Evolutionary conservation across 2,113 vertebrate genomes (phyloP), one percentile per base, ranked within the genome.

Genomic region (Peucedramus taeniatus): DNA sequence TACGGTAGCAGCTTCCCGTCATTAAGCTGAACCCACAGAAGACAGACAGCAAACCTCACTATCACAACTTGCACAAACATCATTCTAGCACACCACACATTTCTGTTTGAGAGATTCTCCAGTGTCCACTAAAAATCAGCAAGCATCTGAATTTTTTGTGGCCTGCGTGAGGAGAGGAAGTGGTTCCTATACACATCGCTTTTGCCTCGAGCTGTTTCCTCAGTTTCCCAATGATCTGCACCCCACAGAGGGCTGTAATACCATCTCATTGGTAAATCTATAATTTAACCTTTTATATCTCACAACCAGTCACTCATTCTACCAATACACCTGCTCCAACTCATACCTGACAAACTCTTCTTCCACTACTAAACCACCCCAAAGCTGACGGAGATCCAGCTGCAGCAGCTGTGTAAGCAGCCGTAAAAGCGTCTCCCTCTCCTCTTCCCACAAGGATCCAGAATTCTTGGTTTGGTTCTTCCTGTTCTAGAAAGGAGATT

Each of bases 331-430:
- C 13, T 33, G 23, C 23, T 69, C 24, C 24, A 60, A 33, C 11
- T 35, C 44, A 35, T 85, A 99, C 99, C 98, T 99, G 92, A 99
- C 97, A 96, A 99, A 99, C 45, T 99, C 99, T 95, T 99, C 99
- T 89, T 99, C 99, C 39, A 99, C 98, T 44, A 98, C 33, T 5
- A 98, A 98, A 80, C 98, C 98, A 82, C 88, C 98, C 99, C 99
- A 99, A 27, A 99, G 98, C 22, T 97, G 98, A 56, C 97, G 97
- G 66, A 99, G 98, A 71, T 99, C 98, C 95, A 99, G 93, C 93
- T 99, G 99, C 50, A 99, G 98, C 42, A 99, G 97, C 96, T 99
- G 99, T 1, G 98, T 97, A 27, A 99, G 95, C 53, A 98, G 97
- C 75, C 93, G 98, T 81, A 99, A 95, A 45, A 99, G 85, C 0